Percentiles rank a stretch among this genome's conserved stretches.
These are phyloP conservation scores for Talpa occidentalis DNA, from an alignment of 2,113 vertebrate genomes.

Conservation along the genomic window DNA sequence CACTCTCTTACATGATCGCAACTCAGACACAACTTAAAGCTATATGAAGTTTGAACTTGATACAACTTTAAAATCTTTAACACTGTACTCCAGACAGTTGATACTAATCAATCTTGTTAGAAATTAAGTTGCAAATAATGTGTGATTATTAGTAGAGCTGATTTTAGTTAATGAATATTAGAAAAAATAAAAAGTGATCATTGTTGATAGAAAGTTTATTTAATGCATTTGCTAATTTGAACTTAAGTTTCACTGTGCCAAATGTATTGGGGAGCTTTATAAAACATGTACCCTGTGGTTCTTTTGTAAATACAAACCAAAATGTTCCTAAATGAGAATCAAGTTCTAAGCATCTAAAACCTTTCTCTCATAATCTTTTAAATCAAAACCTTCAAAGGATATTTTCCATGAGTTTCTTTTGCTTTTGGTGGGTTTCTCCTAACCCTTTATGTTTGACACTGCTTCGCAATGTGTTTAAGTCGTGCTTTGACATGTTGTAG, in stretches of 20 bases:
- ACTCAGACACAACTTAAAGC: too few relatives aligned
- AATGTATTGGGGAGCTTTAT: background rate
- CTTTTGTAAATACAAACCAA: conserved; percentile 46
- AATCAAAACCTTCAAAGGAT: conserved; percentile 33
- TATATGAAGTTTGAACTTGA: background rate
- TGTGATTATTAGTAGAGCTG: background rate
- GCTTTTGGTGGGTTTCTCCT: conserved; percentile 29
- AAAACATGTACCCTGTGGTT: background rate
- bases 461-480: background rate
- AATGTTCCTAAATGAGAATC: conserved; percentile 49
- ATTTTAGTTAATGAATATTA: background rate
- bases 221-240: background rate
- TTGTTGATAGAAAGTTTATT: background rate
- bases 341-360: conserved; percentile 48
- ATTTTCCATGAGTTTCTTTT: conserved; percentile 19
- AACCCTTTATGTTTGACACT: conserved; percentile 41
- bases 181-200: background rate
- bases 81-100: background rate
- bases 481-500: conserved; percentile 32
- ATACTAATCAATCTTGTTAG: background rate
- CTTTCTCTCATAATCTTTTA: conserved; percentile 27
- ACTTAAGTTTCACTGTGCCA: background rate
- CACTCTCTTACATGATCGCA: background rate
- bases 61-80: background rate
- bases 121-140: background rate